Conservation (phyloP, 2,113 vertebrate genomes). For the Cavia porcellus region DNA sequence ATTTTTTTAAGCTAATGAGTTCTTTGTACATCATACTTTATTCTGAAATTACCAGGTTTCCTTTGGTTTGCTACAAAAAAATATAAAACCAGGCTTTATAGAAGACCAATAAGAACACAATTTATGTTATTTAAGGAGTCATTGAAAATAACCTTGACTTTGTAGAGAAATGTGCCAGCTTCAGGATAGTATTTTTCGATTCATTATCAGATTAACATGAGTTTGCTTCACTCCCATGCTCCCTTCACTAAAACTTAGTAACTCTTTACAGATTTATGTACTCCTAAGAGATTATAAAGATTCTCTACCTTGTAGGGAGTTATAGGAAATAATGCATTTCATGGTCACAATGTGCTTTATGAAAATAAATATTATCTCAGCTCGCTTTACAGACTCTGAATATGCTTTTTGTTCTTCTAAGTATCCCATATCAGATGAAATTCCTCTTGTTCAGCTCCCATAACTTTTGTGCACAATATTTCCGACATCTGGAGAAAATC, state of each 20-base stretch:
- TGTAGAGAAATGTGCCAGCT: background rate
- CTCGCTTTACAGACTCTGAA: conserved; percentile 61
- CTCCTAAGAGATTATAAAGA: conserved; percentile 45
- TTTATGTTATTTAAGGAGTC: background rate
- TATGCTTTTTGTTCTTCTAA: conserved; percentile 41
- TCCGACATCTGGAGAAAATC: conserved; percentile 69
- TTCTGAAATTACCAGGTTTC: background rate
- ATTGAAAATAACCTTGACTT: conserved; percentile 39
- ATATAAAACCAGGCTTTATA: conserved; percentile 37
- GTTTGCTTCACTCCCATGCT: background rate
- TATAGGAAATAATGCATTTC: conserved; percentile 52
- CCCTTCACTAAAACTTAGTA: background rate
- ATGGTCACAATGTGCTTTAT: conserved; percentile 48
- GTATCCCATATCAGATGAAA: conserved; percentile 18
- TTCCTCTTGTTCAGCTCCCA: conserved; percentile 58
- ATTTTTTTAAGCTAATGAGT: conserved; percentile 46
- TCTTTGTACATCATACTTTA: background rate
- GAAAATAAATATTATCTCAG: conserved; percentile 46
- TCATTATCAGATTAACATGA: background rate
- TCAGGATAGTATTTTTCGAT: background rate
- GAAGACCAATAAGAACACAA: conserved; percentile 13
- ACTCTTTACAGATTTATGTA: conserved; percentile 48
- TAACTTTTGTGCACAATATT: background rate
- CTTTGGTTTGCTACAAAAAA: conserved; percentile 28
- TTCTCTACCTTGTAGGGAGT: background rate